A percentile compares a stretch with the other conserved stretches of the same genome.
These are phyloP conservation scores for Aphrophora alni DNA, from an alignment of 2,888 invertebrate species.

Conservation along the genomic window DNA sequence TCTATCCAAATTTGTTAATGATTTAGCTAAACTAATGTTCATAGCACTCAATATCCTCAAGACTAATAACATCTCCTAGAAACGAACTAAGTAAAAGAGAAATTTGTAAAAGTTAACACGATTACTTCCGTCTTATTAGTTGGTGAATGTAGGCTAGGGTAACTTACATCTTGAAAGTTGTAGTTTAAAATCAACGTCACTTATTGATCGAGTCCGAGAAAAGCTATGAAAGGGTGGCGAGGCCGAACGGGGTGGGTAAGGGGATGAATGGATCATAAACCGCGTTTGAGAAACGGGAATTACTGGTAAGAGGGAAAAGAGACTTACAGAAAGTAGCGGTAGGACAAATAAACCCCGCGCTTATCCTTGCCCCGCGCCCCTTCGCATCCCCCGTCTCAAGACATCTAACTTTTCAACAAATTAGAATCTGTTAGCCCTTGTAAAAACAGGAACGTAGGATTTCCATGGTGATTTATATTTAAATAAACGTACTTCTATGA, in stretches of 20 bases:
- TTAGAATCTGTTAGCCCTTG: not conserved
- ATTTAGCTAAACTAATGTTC: too few relatives aligned
- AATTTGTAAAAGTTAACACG: too few relatives aligned
- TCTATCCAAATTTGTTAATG: too few relatives aligned
- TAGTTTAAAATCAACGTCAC: not conserved
- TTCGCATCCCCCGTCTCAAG: not conserved
- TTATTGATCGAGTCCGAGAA: slow-evolving; percentile 2
- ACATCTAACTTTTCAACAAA: not conserved
- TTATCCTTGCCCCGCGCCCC: not conserved
- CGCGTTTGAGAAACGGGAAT: not conserved
- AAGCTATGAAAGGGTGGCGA: not conserved
- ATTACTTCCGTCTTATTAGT: too few relatives aligned
- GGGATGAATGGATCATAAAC: slow-evolving; percentile 6
- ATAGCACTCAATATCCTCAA: too few relatives aligned
- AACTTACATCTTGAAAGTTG: not conserved
- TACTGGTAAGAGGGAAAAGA: not conserved
- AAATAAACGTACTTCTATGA: too few relatives aligned
- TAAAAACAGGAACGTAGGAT: too few relatives aligned
- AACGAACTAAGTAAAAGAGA: too few relatives aligned
- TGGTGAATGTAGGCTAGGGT: too few relatives aligned
- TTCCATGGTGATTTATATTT: too few relatives aligned
- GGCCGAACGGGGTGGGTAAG: not conserved
- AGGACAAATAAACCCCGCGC: not conserved
- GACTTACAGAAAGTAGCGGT: slow-evolving; percentile 2
- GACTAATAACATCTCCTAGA: too few relatives aligned